Evolutionary conservation across 2,888 invertebrate species (phyloP), one percentile per base, ranked within the genome.

Genomic region (Rhimphoctona megacephalus): DNA sequence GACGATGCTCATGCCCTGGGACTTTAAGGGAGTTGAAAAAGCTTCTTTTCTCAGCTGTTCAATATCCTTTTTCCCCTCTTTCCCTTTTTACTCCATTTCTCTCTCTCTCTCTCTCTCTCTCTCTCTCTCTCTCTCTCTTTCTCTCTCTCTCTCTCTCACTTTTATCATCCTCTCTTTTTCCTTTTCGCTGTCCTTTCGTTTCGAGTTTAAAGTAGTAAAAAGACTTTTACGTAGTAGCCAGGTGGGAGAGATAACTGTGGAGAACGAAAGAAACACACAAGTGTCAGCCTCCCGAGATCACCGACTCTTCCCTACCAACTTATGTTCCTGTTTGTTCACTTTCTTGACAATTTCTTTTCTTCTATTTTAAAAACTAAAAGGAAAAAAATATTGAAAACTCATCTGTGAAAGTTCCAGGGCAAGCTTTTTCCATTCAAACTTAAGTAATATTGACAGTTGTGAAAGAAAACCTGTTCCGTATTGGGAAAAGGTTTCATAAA

Each of bases 21-120:
- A 82, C 76, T 82, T 82, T 82, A 82, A 74, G 69, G 67, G 67
- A 76, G 81, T 73, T 74, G 81, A 57, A 82, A 76, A 82, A 82
- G 67, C 67, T 33, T 33, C 67, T 25, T 70, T 70, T 57, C 72
- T 57, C 67, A 69, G 22, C 14, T 69, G 30, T 54, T 46, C 67
- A 22, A 52, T 72, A 64, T 81, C 22, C 36, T 36, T 25, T 33
- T 73, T 17, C 22, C 43, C 67, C 54, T 49, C 36, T 54, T 67
- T 46, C 22, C 39, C 67, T 67, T 39, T 52, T n/a, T 52, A 25
- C 49, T 43, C 19, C 70, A 66, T 70, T 25, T 43, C 36, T 9
- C 33, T n/a, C 72, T 8, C 22, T 70, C 30, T 36, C 66, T 33
- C 36, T 36, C 17, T 43, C 39, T 22, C 67, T 25, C n/a, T 36